phyloP scores from a whole-genome alignment of 2,113 vertebrate species.

The Pelmatolapia mariae region DNA sequence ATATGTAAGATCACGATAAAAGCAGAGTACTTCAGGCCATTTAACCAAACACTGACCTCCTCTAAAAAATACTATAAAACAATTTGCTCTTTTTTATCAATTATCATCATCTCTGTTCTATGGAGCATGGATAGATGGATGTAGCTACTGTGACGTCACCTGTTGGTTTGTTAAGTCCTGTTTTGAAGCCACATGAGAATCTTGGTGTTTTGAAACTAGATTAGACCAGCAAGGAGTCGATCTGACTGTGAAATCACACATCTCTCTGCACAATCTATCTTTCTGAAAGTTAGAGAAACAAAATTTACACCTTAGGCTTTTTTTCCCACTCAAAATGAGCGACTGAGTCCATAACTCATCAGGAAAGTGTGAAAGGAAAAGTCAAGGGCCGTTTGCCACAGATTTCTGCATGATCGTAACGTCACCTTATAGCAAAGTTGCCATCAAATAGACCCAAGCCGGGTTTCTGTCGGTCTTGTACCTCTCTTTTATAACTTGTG shows the following conservation, averaged over 20 bases:
- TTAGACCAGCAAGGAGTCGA: background rate
- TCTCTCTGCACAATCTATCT: background rate
- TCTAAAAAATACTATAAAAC: accelerated
- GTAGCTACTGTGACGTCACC: background rate
- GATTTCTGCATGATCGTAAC: background rate
- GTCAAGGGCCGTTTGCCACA: background rate
- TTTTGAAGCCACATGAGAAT: background rate
- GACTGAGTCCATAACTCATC: background rate
- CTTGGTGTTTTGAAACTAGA: background rate
- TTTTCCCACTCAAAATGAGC: background rate
- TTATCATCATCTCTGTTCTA: background rate
- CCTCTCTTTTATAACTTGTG: background rate
- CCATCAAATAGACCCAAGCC: background rate
- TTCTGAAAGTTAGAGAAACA: background rate
- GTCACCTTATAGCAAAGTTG: background rate
- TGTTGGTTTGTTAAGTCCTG: background rate
- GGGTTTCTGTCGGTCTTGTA: background rate
- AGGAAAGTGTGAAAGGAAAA: background rate
- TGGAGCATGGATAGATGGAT: background rate
- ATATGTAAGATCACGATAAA: background rate
- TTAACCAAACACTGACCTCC: background rate
- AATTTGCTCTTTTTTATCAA: background rate
- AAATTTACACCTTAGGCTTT: background rate
- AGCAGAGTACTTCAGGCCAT: background rate
- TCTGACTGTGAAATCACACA: background rate